These are phyloP conservation scores for Matsumyia berberina DNA, from an alignment of 2,888 invertebrate species.

Conservation along the genomic window DNA sequence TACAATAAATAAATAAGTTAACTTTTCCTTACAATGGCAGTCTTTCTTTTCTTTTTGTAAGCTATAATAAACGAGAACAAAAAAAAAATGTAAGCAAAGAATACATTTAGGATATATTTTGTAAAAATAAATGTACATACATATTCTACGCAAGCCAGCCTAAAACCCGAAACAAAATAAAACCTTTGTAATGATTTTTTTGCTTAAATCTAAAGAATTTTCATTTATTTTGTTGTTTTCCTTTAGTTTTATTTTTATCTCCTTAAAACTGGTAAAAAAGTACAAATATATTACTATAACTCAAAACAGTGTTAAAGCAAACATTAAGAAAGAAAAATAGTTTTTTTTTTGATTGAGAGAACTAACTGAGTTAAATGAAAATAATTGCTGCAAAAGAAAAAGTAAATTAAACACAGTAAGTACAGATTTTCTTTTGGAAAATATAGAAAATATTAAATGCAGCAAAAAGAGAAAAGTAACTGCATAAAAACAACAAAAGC, in stretches of 20 bases:
- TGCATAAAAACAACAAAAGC: slow-evolving; percentile 53
- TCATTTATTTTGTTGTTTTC: slow-evolving; percentile 11
- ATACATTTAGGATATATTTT: slow-evolving; percentile 52
- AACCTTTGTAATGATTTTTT: slow-evolving; percentile 16
- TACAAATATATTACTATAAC: slow-evolving; percentile 70
- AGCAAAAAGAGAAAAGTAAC: slow-evolving; percentile 49
- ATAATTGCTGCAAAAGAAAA: slow-evolving; percentile 58
- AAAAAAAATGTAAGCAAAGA: slow-evolving; percentile 40
- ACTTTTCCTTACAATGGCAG: slow-evolving; percentile 54
- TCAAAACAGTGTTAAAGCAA: slow-evolving; percentile 60
- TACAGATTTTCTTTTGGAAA: slow-evolving; percentile 72
- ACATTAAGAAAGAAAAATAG: slow-evolving; percentile 58
- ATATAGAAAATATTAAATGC: slow-evolving; percentile 47
- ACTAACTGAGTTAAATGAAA: slow-evolving; percentile 71
- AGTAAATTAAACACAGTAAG: slow-evolving; percentile 73
- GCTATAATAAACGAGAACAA: slow-evolving; percentile 36
- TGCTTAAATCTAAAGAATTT: slow-evolving; percentile 25
- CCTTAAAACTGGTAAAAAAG: slow-evolving; percentile 77
- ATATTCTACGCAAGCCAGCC: slow-evolving; percentile 50
- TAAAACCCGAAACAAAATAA: slow-evolving; percentile 28
- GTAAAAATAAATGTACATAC: slow-evolving; percentile 63
- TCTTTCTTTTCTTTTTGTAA: slow-evolving; percentile 48
- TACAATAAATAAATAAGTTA: slow-evolving; percentile 65
- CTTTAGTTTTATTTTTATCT: slow-evolving; percentile 24
- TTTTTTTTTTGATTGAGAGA: slow-evolving; percentile 44